phyloP scores from a whole-genome alignment of 2,797 vertebrate species.

The Taeniopygia guttata region DNA sequence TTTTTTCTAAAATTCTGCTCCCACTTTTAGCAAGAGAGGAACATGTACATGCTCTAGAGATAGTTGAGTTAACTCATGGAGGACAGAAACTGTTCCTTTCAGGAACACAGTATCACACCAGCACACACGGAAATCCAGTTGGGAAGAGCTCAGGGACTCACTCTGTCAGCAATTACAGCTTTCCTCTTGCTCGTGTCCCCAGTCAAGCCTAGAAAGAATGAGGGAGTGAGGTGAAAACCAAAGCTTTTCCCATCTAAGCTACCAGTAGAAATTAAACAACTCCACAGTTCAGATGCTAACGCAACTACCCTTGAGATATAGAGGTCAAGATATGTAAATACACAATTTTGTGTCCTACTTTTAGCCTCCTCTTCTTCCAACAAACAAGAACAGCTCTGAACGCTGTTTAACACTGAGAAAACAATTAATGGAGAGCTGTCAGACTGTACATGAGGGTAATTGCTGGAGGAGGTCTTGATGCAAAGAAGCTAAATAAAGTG shows the following conservation, averaged over 20 bases:
- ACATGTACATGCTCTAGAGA: background rate
- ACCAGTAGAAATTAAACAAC: background rate
- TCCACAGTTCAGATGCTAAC: background rate
- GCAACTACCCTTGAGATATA: background rate
- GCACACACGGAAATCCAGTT: background rate
- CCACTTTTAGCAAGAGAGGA: background rate
- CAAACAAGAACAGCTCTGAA: background rate
- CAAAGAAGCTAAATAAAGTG: background rate
- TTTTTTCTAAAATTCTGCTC: background rate
- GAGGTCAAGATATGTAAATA: background rate
- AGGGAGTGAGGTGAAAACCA: background rate
- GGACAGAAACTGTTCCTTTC: background rate
- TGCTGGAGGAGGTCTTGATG: background rate
- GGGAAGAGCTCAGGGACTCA: constrained; percentile 65
- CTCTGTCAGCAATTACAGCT: constrained; percentile 88
- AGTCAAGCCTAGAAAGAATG: constrained; percentile 80
- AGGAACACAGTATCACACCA: background rate
- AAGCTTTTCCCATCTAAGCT: background rate
- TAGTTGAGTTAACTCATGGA: background rate
- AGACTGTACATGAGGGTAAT: background rate
- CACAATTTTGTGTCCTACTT: background rate
- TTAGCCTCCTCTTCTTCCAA: background rate
- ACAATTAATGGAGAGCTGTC: background rate
- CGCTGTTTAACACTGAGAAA: background rate
- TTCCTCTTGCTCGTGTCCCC: constrained; percentile 89